These are phyloP conservation scores for Sphenodon punctatus DNA, from an alignment of 2,797 vertebrate genomes.

Conservation along the genomic window DNA sequence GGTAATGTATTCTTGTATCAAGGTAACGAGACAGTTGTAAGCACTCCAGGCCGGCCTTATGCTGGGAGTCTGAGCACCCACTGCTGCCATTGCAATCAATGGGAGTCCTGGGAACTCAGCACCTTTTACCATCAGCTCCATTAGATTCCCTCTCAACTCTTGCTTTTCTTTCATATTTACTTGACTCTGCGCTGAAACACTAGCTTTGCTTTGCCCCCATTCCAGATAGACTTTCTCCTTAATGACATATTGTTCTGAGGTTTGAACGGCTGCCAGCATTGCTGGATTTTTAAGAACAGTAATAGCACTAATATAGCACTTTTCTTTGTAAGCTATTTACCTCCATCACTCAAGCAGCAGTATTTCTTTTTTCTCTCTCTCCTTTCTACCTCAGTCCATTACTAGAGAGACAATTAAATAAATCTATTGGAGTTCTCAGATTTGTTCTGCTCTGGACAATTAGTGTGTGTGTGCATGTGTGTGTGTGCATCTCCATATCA, in stretches of 20 bases:
- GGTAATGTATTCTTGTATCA: conserved; percentile 40
- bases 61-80: neutral
- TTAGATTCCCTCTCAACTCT: neutral
- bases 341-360: neutral
- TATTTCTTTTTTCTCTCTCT: neutral
- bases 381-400: neutral
- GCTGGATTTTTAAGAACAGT: neutral
- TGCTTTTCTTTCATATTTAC: neutral
- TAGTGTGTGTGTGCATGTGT: too few relatives aligned
- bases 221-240: conserved; percentile 25
- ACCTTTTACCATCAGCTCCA: neutral
- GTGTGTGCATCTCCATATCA: too few relatives aligned
- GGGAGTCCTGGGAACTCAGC: neutral
- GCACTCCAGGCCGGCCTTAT: fast-evolving
- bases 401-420: neutral
- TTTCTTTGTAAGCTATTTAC: neutral
- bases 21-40: neutral
- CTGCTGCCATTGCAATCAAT: neutral
- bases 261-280: conserved; percentile 28
- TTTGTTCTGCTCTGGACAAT: neutral
- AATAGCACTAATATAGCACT: conserved; percentile 3
- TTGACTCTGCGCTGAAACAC: conserved; percentile 12
- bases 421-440: neutral
- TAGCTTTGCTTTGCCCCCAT: neutral
- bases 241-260: conserved; percentile 16